Base-by-base conservation (phyloP, 2,888 invertebrate species). In the Arrhopalites spinosus region DNA sequence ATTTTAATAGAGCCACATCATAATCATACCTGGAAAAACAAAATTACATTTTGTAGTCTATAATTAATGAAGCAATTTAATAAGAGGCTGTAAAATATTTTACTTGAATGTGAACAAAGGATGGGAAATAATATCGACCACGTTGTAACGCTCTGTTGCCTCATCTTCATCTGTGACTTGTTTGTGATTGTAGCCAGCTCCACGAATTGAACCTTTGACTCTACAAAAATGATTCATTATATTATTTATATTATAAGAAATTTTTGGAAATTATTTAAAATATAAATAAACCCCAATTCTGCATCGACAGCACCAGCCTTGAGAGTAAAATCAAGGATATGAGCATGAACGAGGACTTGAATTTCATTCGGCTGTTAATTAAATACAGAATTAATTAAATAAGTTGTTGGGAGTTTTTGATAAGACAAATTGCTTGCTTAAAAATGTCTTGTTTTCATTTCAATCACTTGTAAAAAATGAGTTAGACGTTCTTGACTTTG, bases 71-170 rank as follows among this genome's bases (percentile, higher is more conserved):
- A n/a, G n/a, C n/a, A n/a, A n/a, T n/a, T n/a, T n/a, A n/a, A n/a
- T n/a, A n/a, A n/a, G n/a, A n/a, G n/a, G n/a, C n/a, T n/a, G n/a
- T n/a, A n/a, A n/a, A n/a, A n/a, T n/a, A n/a, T n/a, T n/a, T 36
- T 70, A 76, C 73, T 64, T 75, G 27, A 71, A 71, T 0, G 74
- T 72, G 45, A 75, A 81, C 0, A 79, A 29, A 15, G 81, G 81
- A 68, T 83, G 83, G 27, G 63, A 78, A 15, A 83, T 79, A n/a
- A 82, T 79, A 68, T 82, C 77, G 0, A 29, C 50, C 0, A 83
- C 80, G 75, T 77, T 63, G 76, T 63, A 79, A 30, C 83, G 70
- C 50, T 77, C 74, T 5, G 80, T 76, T 1, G 76, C 75, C 61
- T 83, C 83, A 1, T 81, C 78, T 2, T 61, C 64, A 66, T 83